phyloP scores from a whole-genome alignment of 2,797 vertebrate species.

The Chrysolophus pictus region DNA sequence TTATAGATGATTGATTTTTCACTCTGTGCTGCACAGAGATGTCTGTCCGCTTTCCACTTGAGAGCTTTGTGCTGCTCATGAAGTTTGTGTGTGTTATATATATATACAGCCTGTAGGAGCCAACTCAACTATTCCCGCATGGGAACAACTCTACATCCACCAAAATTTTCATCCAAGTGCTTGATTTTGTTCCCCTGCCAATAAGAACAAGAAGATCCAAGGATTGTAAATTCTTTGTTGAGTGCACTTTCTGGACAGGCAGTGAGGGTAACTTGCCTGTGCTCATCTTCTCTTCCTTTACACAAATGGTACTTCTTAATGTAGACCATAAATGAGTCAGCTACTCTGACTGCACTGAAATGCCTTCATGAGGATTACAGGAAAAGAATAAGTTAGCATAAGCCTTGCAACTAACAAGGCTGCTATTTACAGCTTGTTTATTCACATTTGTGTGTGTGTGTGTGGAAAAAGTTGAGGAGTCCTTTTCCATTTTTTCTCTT shows the following conservation, averaged over 20 bases:
- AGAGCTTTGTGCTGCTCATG: background rate
- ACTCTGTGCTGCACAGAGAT: background rate
- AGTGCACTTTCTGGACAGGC: slow-evolving; percentile 4
- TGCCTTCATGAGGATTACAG: background rate
- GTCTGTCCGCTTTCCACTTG: background rate
- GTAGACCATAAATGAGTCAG: background rate
- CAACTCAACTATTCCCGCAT: background rate
- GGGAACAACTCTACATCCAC: background rate
- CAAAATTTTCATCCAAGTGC: background rate
- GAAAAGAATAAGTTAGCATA: background rate
- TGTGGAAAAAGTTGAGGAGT: background rate
- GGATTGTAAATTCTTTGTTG: background rate
- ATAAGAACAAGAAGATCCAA: background rate
- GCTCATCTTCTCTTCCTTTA: background rate
- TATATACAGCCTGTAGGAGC: background rate
- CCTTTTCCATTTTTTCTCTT: background rate
- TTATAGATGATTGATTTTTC: slow-evolving; percentile 3
- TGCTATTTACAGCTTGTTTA: background rate
- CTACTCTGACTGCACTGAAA: background rate
- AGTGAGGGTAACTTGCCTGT: background rate
- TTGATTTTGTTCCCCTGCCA: background rate
- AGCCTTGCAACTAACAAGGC: background rate
- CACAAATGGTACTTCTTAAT: background rate
- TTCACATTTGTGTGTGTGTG: background rate
- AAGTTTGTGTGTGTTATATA: background rate